phyloP scores from a whole-genome alignment of 2,113 vertebrate species.

The Struthio camelus region DNA sequence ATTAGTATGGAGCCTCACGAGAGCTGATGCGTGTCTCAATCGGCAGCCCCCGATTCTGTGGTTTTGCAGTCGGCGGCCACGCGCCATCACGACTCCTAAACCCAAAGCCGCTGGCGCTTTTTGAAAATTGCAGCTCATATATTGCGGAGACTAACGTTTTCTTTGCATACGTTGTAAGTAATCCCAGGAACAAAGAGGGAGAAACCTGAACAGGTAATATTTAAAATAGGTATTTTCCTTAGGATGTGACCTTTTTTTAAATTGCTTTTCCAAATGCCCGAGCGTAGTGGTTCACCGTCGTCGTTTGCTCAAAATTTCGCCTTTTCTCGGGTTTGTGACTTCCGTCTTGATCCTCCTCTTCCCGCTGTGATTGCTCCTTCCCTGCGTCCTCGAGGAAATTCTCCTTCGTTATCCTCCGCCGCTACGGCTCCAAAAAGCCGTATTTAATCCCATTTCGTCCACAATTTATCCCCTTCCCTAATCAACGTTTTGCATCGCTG shows the following conservation, averaged over 20 bases:
- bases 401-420: background rate
- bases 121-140: background rate
- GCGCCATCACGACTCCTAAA: background rate
- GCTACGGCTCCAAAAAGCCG: background rate
- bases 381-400: background rate
- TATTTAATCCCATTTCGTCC: background rate
- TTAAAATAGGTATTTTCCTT: background rate
- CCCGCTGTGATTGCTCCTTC: background rate
- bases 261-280: too few relatives aligned
- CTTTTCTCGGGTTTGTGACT: background rate
- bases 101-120: background rate
- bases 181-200: background rate
- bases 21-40: slow-evolving; percentile 41
- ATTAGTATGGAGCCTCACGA: slow-evolving; percentile 37
- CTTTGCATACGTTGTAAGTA: background rate
- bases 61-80: too few relatives aligned
- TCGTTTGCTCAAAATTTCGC: background rate
- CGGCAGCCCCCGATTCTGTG: slow-evolving; percentile 50
- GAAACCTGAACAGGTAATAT: background rate
- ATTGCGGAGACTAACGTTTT: background rate
- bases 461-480: background rate
- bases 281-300: background rate
- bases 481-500: background rate
- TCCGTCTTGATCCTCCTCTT: background rate
- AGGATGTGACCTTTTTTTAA: background rate